A percentile compares a stretch with the other conserved stretches of the same genome.
Conservation (phyloP, 2,113 vertebrate species). For the Alligator mississippiensis region DNA sequence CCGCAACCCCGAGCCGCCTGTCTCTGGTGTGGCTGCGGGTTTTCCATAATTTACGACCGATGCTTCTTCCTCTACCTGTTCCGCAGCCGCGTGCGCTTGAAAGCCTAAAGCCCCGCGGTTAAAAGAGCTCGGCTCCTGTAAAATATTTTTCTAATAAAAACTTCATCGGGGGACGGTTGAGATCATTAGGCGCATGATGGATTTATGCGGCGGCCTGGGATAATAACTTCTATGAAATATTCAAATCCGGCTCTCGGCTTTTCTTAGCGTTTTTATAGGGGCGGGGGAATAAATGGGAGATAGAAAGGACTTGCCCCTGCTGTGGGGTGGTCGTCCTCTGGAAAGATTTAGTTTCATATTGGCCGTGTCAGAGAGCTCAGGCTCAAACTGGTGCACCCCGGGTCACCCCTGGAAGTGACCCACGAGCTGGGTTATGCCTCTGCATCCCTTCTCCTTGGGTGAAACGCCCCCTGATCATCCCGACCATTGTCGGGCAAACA, state of each 20-base stretch:
- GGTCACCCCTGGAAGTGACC: neutral
- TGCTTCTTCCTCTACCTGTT: neutral
- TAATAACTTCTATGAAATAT: fast-evolving
- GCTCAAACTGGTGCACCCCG: neutral
- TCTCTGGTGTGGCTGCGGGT: neutral
- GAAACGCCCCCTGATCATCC: neutral
- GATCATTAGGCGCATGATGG: neutral
- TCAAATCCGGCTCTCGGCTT: neutral
- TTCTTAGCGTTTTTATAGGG: neutral
- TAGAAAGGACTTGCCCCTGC: neutral
- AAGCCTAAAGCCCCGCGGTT: fast-evolving
- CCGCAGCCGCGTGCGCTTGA: neutral
- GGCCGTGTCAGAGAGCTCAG: neutral
- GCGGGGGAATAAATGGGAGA: neutral
- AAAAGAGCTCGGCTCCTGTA: neutral
- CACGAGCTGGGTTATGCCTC: neutral
- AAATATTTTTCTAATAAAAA: neutral
- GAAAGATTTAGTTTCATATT: neutral
- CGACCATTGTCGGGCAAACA: neutral
- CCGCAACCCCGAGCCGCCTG: too few species aligned
- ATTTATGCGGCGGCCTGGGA: neutral
- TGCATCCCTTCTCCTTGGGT: fast-evolving
- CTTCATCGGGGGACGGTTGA: fast-evolving
- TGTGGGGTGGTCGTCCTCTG: neutral
- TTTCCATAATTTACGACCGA: fast-evolving